Evolutionary conservation across 1,140 invertebrate genomes (phyloP), one percentile per base, ranked within the genome.

Genomic region (Potamilus streckersoni): DNA sequence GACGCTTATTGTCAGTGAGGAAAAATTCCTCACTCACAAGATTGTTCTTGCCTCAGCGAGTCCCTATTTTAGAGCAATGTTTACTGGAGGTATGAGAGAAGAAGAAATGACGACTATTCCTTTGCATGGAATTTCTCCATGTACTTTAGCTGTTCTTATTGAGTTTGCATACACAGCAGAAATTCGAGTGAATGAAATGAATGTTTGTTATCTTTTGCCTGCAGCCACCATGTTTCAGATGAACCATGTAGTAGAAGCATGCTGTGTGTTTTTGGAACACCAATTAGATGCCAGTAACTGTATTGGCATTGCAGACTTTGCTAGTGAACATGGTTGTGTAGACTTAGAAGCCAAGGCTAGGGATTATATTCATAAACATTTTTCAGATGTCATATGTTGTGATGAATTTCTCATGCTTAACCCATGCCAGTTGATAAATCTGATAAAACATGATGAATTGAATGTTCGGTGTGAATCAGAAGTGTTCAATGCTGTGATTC

Each of bases 161-260:
- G 94, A 94, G 87, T 97, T 97, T 87, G 96, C 97, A 93, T 97
- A 97, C 87, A 96, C 95, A 15, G 95, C 95, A 63, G 94, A 95
- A 88, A 95, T 97, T 76, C 92, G 93, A 71, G 94, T 97, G 23
- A 96, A 95, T n/a, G 95, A 97, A 91, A 93, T 94, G 74, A 96
- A 95, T 27, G 96, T 97, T 11, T 97, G 96, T 88, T 94, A 95
- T 79, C 90, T 97, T 38, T 91, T 98, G 80, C 95, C 96, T 8
- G 96, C 96, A 55, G 96, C 96, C 38, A 96, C 95, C 20, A 97
- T 97, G 96, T 95, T 97, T 88, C 96, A 97, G 93, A 94, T 96
- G 83, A 93, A 93, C 75, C 95, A 96, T 91, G 95, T 97, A 38
- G 96, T 97, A 80, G 94, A 96, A 82, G 95, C 95, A 1, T 97